phyloP scores from a whole-genome alignment of 2,888 invertebrate genomes.

The Apomyelois bistriatella region DNA sequence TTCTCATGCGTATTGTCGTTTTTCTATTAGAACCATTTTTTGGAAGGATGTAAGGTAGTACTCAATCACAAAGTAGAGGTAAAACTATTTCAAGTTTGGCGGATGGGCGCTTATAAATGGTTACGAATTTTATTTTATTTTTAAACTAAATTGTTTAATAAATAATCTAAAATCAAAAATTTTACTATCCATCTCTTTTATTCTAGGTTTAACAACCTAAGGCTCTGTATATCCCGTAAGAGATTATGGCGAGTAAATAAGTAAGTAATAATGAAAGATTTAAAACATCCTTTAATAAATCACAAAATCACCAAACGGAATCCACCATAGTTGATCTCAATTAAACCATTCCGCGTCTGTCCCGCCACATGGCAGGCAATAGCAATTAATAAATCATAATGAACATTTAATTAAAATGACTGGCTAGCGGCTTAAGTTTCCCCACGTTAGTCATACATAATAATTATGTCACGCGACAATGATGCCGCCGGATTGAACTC shows the following conservation, averaged over 20 bases:
- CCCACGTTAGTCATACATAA: constrained; percentile 37
- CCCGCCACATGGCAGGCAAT: constrained; percentile 13
- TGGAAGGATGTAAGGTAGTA: no score
- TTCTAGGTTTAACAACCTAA: no score
- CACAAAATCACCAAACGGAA: not conserved
- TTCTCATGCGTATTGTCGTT: no score
- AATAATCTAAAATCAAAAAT: no score
- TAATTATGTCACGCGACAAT: constrained; percentile 42
- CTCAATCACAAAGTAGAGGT: no score
- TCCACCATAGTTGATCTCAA: constrained; percentile 4
- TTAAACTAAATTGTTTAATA: no score
- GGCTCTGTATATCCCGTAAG: no score
- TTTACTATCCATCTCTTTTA: no score
- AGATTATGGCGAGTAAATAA: not conserved
- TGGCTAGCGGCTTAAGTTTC: constrained; percentile 28
- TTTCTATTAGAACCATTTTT: no score
- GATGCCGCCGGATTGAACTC: constrained; percentile 35
- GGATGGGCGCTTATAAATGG: no score
- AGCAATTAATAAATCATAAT: constrained; percentile 37
- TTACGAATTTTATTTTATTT: no score
- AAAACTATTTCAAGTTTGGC: no score
- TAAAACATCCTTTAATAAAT: not conserved
- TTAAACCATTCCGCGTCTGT: not conserved
- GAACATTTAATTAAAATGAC: constrained; percentile 28
- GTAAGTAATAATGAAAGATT: not conserved